Evolutionary conservation across 1,140 invertebrate species (phyloP).

Genomic region (Oryctes rhinoceros): DNA sequence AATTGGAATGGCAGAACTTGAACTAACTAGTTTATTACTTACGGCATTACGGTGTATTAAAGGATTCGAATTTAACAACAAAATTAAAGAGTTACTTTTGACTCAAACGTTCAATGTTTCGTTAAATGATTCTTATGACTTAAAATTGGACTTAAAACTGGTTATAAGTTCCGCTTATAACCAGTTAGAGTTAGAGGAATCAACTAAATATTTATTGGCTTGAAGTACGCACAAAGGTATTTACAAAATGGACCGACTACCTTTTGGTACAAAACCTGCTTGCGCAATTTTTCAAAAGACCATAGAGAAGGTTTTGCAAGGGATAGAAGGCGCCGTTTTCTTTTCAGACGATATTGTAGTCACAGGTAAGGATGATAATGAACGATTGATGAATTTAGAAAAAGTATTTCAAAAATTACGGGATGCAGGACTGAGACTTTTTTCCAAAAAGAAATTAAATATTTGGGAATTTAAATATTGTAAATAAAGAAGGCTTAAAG

Average conservation of each 20-base stretch:
- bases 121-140: no score
- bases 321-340: slow-evolving; percentile 43
- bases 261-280: slow-evolving; percentile 48
- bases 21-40: no score
- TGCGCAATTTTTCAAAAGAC: neutral
- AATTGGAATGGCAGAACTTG: no score
- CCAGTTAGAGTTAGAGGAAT: slow-evolving; percentile 59
- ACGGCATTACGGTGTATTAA: no score
- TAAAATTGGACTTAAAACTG: slow-evolving; percentile 58
- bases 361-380: slow-evolving; percentile 49
- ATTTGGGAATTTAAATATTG: no score
- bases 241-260: slow-evolving; percentile 54
- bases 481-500: neutral
- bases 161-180: slow-evolving; percentile 53
- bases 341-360: slow-evolving; percentile 54
- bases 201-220: slow-evolving; percentile 46
- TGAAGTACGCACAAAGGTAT: slow-evolving; percentile 56
- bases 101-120: no score
- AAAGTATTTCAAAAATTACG: slow-evolving; percentile 37
- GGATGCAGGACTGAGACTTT: slow-evolving; percentile 46
- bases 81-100: no score
- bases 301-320: slow-evolving; percentile 52
- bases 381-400: slow-evolving; percentile 46
- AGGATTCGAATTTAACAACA: no score
- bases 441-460: no score